A percentile compares a stretch with the other conserved stretches of the same genome.
These are phyloP conservation scores for Nyctibius grandis DNA, from an alignment of 2,797 vertebrate species.

Conservation along the genomic window DNA sequence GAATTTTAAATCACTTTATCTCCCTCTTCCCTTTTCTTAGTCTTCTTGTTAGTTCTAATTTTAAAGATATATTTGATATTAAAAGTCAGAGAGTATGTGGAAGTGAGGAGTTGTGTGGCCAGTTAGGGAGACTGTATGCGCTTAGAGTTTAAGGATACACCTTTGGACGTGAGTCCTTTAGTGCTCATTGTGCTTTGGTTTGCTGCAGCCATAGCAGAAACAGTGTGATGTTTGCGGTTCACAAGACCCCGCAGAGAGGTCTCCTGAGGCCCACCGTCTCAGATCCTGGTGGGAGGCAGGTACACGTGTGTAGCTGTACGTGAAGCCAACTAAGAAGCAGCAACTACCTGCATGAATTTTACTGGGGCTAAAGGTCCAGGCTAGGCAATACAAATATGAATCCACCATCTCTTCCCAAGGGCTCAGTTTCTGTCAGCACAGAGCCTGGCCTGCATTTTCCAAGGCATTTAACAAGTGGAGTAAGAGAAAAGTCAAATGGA, in stretches of 20 bases:
- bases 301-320: rapidly evolving
- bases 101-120: background rate
- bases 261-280: rapidly evolving
- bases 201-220: background rate
- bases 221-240: background rate
- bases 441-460: background rate
- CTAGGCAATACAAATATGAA: background rate
- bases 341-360: background rate
- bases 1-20: slow-evolving; percentile 24
- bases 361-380: background rate
- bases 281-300: background rate
- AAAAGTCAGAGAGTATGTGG: background rate
- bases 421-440: background rate
- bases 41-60: background rate
- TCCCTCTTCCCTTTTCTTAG: background rate
- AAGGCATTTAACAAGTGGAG: background rate
- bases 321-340: background rate
- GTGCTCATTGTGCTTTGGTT: background rate
- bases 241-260: background rate
- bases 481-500: background rate
- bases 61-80: background rate
- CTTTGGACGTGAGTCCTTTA: rapidly evolving
- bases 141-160: background rate
- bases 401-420: background rate
- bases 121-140: background rate